phyloP scores from a whole-genome alignment of 1,140 invertebrate genomes.

The Dreissena rostriformis region DNA sequence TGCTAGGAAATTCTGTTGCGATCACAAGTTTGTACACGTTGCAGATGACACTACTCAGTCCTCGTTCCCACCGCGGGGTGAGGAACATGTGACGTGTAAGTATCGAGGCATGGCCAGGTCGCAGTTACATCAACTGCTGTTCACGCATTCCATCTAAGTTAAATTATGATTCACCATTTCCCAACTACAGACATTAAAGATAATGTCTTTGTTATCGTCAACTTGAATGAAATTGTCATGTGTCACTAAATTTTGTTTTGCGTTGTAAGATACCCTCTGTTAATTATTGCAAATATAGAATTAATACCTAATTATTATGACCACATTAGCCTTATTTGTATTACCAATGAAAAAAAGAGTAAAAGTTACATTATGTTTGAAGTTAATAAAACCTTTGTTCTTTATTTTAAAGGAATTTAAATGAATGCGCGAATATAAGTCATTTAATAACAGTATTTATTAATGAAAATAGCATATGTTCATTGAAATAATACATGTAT shows the following conservation, averaged over 20 bases:
- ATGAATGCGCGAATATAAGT: too few relatives aligned
- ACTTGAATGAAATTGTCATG: slow-evolving; percentile 2
- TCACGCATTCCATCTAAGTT: not conserved
- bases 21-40: slow-evolving; percentile 11
- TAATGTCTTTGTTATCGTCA: slow-evolving; percentile 8
- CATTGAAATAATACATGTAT: too few relatives aligned
- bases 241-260: not conserved
- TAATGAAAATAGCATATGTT: too few relatives aligned
- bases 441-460: too few relatives aligned
- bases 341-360: too few relatives aligned
- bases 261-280: not conserved
- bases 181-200: slow-evolving; percentile 1
- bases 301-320: not conserved
- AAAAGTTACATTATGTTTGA: too few relatives aligned
- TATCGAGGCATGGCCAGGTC: slow-evolving; percentile 21
- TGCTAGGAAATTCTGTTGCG: not conserved
- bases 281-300: not conserved
- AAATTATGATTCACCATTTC: too few relatives aligned
- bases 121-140: slow-evolving; percentile 9
- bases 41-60: slow-evolving; percentile 42
- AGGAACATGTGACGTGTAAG: slow-evolving; percentile 42
- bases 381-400: too few relatives aligned
- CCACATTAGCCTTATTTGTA: too few relatives aligned
- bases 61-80: slow-evolving; percentile 22
- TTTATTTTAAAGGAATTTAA: too few relatives aligned